Base-by-base conservation (phyloP, 1,140 invertebrate species). In the Paracyclopina nana region DNA sequence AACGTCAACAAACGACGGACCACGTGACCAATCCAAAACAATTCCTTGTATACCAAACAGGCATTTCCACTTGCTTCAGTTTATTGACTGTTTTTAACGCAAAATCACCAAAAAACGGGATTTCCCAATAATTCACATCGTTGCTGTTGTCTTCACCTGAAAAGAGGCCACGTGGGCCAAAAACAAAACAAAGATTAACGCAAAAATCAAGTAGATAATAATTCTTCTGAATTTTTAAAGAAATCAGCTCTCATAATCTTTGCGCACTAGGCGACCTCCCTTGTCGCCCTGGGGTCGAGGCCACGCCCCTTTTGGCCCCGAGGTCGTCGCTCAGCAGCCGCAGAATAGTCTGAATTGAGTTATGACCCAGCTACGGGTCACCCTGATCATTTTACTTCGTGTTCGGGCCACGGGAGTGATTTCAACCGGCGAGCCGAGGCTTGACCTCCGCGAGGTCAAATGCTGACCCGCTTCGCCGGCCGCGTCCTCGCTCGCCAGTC, bases 301-400 rank as follows among this genome's bases (percentile, higher is more conserved):
- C n/a, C 16, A 3, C 3, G 14, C 42, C 42, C 4, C 5, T 18
- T 9, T 9, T 20, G 34, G 20, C 34, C n/a, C 34, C 34, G n/a
- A 38, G n/a, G 34, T 38, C 20, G 2, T 3, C 8, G n/a, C n/a
- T 20, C 12, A n/a, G n/a, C 24, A n/a, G 42, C n/a, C 16, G 24
- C 42, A 44, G 42, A 20, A 24, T 44, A 44, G 42, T 44, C 42
- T 44, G 42, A 44, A 44, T 44, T 44, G 42, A 44, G 42, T 44
- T 44, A 44, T 44, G 42, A 14, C 24, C 24, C 12, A 2, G 34
- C 18, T 6, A 20, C 12, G 12, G 12, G 24, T 14, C 42, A 44
- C 42, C 42, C 24, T 24, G n/a, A 12, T 12, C 24, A 44, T 44
- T 25, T 14, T 44, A 22, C 42, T 44, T 18, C 42, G 3, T 44